phyloP scores from a whole-genome alignment of 2,797 vertebrate genomes.

The Pseudotriccus pelzelni region DNA sequence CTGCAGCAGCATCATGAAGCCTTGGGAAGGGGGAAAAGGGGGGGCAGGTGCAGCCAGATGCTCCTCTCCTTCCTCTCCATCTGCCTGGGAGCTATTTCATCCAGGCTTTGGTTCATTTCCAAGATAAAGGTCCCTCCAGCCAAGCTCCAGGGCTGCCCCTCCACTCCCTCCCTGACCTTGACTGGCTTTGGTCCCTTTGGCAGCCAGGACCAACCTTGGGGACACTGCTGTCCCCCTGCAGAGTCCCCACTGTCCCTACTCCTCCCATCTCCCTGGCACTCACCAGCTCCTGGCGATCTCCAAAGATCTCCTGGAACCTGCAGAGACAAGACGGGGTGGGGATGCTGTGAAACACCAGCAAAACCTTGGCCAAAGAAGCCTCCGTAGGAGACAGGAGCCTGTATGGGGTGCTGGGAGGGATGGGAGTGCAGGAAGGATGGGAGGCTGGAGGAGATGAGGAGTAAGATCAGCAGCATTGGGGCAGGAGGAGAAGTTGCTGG shows the following conservation, averaged over 20 bases:
- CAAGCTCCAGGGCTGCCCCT: background rate
- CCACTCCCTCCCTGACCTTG: background rate
- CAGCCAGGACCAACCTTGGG: background rate
- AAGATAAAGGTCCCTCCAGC: background rate
- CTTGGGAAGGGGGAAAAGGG: background rate
- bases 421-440: background rate
- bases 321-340: background rate
- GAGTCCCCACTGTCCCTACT: rapidly evolving
- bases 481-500: background rate
- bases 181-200: rapidly evolving
- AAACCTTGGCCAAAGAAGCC: background rate
- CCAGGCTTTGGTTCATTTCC: background rate
- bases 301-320: background rate
- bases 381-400: background rate
- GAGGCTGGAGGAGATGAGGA: background rate
- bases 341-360: background rate
- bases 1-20: background rate
- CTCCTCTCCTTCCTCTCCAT: background rate
- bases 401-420: background rate
- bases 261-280: rapidly evolving
- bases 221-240: background rate
- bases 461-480: background rate
- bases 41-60: background rate
- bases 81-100: background rate
- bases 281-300: background rate